phyloP scores from a whole-genome alignment of 2,888 invertebrate genomes.

The Octodonta nipae region DNA sequence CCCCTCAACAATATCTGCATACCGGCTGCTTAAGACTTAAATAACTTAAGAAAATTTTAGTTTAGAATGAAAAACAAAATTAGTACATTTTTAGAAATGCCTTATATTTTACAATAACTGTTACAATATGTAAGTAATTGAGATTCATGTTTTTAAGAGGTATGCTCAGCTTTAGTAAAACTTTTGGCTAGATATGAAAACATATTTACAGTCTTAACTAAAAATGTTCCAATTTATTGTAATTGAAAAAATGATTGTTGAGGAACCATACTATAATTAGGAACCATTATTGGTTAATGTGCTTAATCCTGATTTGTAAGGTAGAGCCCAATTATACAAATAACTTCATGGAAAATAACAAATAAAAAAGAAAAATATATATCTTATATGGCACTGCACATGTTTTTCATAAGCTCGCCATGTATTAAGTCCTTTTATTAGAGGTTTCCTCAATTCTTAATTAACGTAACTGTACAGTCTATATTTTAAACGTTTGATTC shows the following conservation, averaged over 20 bases:
- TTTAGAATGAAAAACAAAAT: too few species aligned
- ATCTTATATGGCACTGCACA: constrained; percentile 31
- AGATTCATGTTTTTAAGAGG: too few species aligned
- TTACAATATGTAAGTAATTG: too few species aligned
- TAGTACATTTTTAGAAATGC: too few species aligned
- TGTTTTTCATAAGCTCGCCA: constrained; percentile 28
- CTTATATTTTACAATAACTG: too few species aligned
- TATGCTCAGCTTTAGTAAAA: too few species aligned
- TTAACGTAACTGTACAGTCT: constrained; percentile 6
- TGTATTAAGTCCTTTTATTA: constrained; percentile 20
- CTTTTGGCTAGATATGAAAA: too few species aligned
- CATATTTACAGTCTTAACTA: too few species aligned
- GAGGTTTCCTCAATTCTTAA: constrained; percentile 15
- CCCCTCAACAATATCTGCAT: constrained; percentile 39
- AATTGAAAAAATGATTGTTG: constrained; percentile 29
- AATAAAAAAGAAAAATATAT: too few species aligned
- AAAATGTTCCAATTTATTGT: constrained; percentile 3
- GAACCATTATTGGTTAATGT: constrained; percentile 36
- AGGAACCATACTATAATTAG: constrained; percentile 35
- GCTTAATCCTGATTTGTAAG: constrained; percentile 33
- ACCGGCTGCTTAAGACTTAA: too few species aligned
- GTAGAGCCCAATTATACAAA: constrained; percentile 26
- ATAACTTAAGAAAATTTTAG: too few species aligned
- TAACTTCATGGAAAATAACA: too few species aligned
- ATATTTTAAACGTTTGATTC: neutral